phyloP scores from a whole-genome alignment of 1,140 invertebrate genomes.

The Notospermus geniculatus region DNA sequence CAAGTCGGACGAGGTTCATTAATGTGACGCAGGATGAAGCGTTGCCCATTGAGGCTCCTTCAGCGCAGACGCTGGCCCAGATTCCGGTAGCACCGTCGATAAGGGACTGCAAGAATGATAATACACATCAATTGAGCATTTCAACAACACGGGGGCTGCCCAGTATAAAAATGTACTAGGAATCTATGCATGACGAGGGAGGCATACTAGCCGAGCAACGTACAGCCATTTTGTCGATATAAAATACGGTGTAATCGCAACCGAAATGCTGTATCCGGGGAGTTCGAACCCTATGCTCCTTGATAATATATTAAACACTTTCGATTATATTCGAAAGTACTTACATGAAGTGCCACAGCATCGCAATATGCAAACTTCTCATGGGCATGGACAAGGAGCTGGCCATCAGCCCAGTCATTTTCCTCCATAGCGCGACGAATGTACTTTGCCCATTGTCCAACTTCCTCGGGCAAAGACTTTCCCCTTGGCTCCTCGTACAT shows the following conservation, averaged over 20 bases:
- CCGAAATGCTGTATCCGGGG: too few relatives aligned
- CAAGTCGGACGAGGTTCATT: slow-evolving; percentile 9
- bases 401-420: neutral
- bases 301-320: too few relatives aligned
- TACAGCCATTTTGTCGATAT: too few relatives aligned
- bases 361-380: neutral
- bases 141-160: too few relatives aligned
- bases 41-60: slow-evolving; percentile 3
- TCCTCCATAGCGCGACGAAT: slow-evolving; percentile 4
- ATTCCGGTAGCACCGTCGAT: neutral
- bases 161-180: too few relatives aligned
- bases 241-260: too few relatives aligned
- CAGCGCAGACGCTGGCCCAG: slow-evolving; percentile 12
- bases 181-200: too few relatives aligned
- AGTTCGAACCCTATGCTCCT: too few relatives aligned
- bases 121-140: too few relatives aligned
- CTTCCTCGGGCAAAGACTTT: neutral
- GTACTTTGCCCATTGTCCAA: neutral
- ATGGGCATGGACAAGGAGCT: neutral
- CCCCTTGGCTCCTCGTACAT: neutral
- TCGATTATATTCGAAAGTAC: neutral
- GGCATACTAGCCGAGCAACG: too few relatives aligned
- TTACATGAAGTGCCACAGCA: neutral
- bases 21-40: slow-evolving; percentile 8
- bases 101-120: neutral